Evolutionary conservation across 2,113 vertebrate genomes (phyloP).

Genomic region (Suncus etruscus): DNA sequence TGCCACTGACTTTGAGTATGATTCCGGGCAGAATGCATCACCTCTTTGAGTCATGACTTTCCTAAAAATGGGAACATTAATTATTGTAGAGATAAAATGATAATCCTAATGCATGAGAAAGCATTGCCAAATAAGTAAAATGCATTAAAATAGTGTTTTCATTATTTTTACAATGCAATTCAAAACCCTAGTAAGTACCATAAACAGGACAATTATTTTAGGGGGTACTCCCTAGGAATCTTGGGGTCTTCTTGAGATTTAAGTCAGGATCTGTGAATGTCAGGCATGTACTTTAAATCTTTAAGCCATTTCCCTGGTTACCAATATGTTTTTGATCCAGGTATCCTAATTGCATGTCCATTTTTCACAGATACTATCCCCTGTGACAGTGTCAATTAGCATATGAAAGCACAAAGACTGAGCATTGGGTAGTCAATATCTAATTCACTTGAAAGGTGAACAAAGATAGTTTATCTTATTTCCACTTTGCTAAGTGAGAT

Average conservation of each 20-base stretch:
- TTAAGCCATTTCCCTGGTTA: not conserved
- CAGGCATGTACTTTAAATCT: too few species aligned
- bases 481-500: constrained; percentile 9
- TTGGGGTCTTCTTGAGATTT: too few species aligned
- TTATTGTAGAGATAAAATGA: constrained; percentile 7
- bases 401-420: not conserved
- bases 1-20: not conserved
- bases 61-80: constrained; percentile 35
- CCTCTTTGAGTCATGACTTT: constrained; percentile 21
- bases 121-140: constrained; percentile 32
- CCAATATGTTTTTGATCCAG: constrained; percentile 19
- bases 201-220: not conserved
- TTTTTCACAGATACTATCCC: constrained; percentile 15
- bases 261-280: not conserved
- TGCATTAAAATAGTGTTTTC: not conserved
- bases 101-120: not conserved
- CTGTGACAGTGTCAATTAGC: constrained; percentile 28
- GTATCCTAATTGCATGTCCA: not conserved
- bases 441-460: constrained; percentile 51
- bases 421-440: constrained; percentile 27
- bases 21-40: not conserved
- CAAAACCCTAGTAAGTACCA: constrained; percentile 14
- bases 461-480: constrained; percentile 25
- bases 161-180: constrained; percentile 43
- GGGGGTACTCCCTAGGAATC: too few species aligned